Base-by-base conservation (phyloP, 1,140 invertebrate species). In the Adelges cooleyi region DNA sequence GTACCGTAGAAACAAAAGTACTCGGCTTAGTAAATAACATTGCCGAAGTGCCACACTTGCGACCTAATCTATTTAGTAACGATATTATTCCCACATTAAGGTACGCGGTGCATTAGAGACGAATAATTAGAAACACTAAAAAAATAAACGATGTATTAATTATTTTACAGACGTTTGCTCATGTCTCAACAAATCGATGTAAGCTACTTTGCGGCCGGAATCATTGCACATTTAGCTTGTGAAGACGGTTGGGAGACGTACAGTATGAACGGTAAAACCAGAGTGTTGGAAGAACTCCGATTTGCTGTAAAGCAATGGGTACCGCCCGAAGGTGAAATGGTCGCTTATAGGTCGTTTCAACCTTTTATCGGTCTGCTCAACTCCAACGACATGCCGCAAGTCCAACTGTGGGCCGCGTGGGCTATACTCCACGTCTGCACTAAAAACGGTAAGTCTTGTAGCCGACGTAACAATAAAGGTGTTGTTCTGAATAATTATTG, bases 401-500 rank as follows among this genome's bases (percentile, higher is more conserved):
- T 89, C 40, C 87, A 89, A 71, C 73, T 90, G 18, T 90, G 88
- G 88, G 86, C 87, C 29, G 81, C 87, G 9, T 90, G 87, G 87
- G 87, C 87, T 0, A 85, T 90, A 69, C 84, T 87, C 72, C 87
- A 90, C 74, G 88, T 90, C 38, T 88, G 86, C 72, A 84, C 83
- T 9, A 88, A 86, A 74, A 89, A 89, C 75, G 80, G 85, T 86
- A 75, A 79, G 79, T 77, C n/a, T n/a, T n/a, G 54, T 38, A 20
- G 23, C 36, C 23, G 4, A 29, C 50, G n/a, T n/a, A n/a, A n/a
- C n/a, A n/a, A n/a, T 33, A 33, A 33, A 33, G 29, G n/a, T n/a
- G n/a, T 33, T 33, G 29, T 11, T 6, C 11, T 33, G 29, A 33
- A 6, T 33, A 6, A 6, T 33, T 33, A 33, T 33, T 33, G 11